Percentiles rank a stretch among this genome's conserved stretches.
Conservation (phyloP, 2,113 vertebrate species). For the Sorex fumeus region DNA sequence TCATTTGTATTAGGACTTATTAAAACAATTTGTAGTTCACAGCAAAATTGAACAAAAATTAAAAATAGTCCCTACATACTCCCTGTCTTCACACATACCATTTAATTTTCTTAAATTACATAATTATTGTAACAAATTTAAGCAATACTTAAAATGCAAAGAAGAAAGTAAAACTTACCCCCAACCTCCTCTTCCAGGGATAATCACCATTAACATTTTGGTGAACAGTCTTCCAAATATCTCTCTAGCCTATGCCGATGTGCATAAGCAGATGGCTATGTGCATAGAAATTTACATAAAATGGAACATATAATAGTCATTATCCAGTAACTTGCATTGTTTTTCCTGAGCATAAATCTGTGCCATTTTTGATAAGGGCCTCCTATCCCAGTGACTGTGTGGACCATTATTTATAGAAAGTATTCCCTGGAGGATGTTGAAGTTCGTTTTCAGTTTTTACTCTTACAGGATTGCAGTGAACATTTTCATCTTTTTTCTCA, state of each 20-base stretch:
- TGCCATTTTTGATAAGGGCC: neutral
- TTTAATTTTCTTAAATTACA: constrained; percentile 45
- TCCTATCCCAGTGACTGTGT: neutral
- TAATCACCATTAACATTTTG: constrained; percentile 61
- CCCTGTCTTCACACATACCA: neutral
- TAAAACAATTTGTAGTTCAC: constrained; percentile 1
- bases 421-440: neutral
- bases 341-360: constrained; percentile 64
- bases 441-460: neutral
- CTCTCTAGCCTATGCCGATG: constrained; percentile 48
- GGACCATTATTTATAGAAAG: neutral
- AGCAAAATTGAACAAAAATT: constrained; percentile 19
- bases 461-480: neutral
- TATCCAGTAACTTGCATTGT: constrained; percentile 56
- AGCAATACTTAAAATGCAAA: constrained; percentile 73
- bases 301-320: constrained; percentile 59
- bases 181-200: constrained; percentile 61
- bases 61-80: neutral
- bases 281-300: constrained; percentile 74
- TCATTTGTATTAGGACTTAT: neutral
- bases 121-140: constrained; percentile 65
- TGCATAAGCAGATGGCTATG: constrained; percentile 71
- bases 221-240: constrained; percentile 52
- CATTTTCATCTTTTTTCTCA: constrained; percentile 9
- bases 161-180: constrained; percentile 48